Percentiles rank a stretch among this genome's conserved stretches.
phyloP scores from a whole-genome alignment of 2,888 invertebrate genomes.

The Zeuzera pyrina region DNA sequence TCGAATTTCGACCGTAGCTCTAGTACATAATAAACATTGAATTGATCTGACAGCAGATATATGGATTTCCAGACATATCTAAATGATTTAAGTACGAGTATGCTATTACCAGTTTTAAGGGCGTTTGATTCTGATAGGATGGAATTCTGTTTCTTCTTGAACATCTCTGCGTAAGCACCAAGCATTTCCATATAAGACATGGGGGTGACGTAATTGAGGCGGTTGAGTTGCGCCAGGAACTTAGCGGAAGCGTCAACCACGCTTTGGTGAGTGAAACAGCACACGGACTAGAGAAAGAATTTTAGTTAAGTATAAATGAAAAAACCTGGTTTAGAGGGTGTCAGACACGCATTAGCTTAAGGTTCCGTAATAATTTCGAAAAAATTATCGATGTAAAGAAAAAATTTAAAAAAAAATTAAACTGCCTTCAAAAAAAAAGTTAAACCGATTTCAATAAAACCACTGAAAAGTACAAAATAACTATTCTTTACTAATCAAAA shows the following conservation, averaged over 20 bases:
- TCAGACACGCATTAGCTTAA: neutral
- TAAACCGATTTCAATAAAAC: too few relatives aligned
- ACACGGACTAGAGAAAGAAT: slow-evolving; percentile 51
- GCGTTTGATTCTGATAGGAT: slow-evolving; percentile 71
- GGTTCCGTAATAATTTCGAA: too few relatives aligned
- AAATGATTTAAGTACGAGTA: too few relatives aligned
- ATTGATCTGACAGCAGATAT: too few relatives aligned
- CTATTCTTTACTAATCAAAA: too few relatives aligned
- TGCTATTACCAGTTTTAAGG: slow-evolving; percentile 69
- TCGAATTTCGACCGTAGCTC: too few relatives aligned
- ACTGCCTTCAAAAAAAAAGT: neutral
- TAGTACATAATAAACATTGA: too few relatives aligned
- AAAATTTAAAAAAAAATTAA: neutral
- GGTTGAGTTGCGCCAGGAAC: slow-evolving; percentile 80
- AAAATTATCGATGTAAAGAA: neutral
- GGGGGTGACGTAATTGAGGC: slow-evolving; percentile 91
- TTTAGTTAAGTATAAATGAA: neutral
- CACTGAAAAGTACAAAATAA: too few relatives aligned
- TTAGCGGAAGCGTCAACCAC: slow-evolving; percentile 79
- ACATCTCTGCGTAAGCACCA: slow-evolving; percentile 82
- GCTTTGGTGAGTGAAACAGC: slow-evolving; percentile 77
- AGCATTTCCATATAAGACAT: slow-evolving; percentile 91
- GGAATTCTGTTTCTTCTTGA: slow-evolving; percentile 77
- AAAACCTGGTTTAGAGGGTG: neutral
- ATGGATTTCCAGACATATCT: too few relatives aligned